Percentiles rank a stretch among this genome's conserved stretches.
Evolutionary conservation across 1,140 invertebrate species (phyloP).

Genomic region (Helicoverpa zea): DNA sequence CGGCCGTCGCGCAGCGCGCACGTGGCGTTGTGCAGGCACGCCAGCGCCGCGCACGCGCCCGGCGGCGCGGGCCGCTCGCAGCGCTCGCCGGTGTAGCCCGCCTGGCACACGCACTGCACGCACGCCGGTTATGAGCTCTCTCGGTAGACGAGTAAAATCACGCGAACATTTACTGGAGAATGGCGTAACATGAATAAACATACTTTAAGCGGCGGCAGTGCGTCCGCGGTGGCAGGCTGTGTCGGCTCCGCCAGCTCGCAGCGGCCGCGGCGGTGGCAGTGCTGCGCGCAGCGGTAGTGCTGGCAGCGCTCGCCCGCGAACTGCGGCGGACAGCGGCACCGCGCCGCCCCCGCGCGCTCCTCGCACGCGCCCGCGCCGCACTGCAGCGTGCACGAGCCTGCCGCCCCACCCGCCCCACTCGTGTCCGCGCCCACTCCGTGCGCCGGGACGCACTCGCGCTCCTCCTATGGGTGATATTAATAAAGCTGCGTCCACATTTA

Average conservation of each 20-base stretch:
- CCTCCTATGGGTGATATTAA: slow-evolving; percentile 33
- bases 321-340: slow-evolving; percentile 86
- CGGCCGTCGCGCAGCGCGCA: slow-evolving; percentile 77
- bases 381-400: slow-evolving; percentile 55
- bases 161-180: too few species aligned
- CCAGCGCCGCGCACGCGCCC: slow-evolving; percentile 79
- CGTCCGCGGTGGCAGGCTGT: not conserved
- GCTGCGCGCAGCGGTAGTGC: slow-evolving; percentile 88
- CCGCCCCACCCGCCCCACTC: not conserved
- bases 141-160: too few species aligned
- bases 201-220: slow-evolving; percentile 49
- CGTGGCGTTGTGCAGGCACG: slow-evolving; percentile 60
- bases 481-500: too few species aligned
- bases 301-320: slow-evolving; percentile 88
- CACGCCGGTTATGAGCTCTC: not conserved
- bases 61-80: slow-evolving; percentile 87
- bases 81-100: slow-evolving; percentile 89
- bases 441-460: slow-evolving; percentile 56
- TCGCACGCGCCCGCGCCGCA: slow-evolving; percentile 80
- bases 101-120: slow-evolving; percentile 87
- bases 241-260: slow-evolving; percentile 75
- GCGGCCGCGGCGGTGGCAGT: slow-evolving; percentile 88
- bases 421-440: not conserved
- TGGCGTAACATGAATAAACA: too few species aligned
- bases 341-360: slow-evolving; percentile 73